Evolutionary conservation across 2,888 invertebrate genomes (phyloP), one percentile per base, ranked within the genome.

Genomic region (Iphiclides podalirius): DNA sequence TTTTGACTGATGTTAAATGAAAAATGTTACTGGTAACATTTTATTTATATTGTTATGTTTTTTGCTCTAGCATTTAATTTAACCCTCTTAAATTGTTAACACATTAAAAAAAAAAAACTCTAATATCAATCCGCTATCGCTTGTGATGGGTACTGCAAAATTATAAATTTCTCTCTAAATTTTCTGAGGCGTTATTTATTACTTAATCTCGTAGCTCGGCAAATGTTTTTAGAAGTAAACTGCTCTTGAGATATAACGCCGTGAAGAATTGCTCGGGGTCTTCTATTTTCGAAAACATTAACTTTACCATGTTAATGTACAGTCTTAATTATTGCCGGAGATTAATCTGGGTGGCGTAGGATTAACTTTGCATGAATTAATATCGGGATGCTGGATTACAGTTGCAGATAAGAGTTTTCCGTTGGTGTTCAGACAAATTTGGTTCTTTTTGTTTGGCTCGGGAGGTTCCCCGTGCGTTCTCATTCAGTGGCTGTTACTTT

Each of bases 151-250:
- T 26, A 35, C 66, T 55, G 54, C 60, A 53, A 57, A 64, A 67
- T 76, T 77, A 78, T 76, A 79, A 79, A 79, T 81, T 79, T 73
- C 72, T 65, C 78, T 79, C 72, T 78, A 85, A 84, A 85, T 83
- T 85, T 80, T 70, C 75, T 69, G 67, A 66, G 71, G 69, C 74
- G 78, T 85, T 81, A 85, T 86, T 86, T 86, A 86, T 84, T 77
- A 75, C 82, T 84, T 86, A 86, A 86, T 86, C 85, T 86, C 70
- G 69, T 75, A 72, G 73, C 75, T 68, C 58, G 63, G 77, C 73
- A 75, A 81, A 83, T 80, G 81, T 80, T 83, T 79, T 83, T 72
- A 77, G 75, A 67, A 76, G 70, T 77, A 73, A 75, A 72, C 70
- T 67, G 67, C 66, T 60, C 58, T 67, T 63, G 56, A 66, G 64